Evolutionary conservation across 2,113 vertebrate species (phyloP).

Genomic region (Thunnus thynnus): DNA sequence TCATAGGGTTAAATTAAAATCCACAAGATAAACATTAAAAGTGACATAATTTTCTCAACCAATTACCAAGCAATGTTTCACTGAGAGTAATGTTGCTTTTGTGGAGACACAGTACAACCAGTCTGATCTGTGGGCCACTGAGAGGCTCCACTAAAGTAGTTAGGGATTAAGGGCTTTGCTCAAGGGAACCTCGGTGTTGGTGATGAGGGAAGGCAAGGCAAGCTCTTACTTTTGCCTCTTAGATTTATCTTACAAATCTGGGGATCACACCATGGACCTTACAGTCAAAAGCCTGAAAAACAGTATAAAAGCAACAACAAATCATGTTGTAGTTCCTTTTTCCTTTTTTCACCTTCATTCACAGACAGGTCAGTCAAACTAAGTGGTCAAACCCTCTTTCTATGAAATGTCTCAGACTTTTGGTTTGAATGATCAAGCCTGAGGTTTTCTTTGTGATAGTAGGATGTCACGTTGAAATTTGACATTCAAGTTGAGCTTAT

Average conservation of each 20-base stretch:
- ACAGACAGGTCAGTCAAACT: slow-evolving; percentile 18
- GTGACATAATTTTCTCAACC: too few species aligned
- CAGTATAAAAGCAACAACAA: too few species aligned
- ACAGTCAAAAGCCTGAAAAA: too few species aligned
- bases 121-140: neutral
- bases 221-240: too few species aligned
- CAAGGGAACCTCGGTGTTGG: neutral
- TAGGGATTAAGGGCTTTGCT: neutral
- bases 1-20: too few species aligned
- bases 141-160: neutral
- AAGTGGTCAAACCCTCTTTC: slow-evolving; percentile 3
- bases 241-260: too few species aligned
- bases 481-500: slow-evolving; percentile 18
- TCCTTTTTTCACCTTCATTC: slow-evolving; percentile 7
- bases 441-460: slow-evolving; percentile 29
- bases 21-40: too few species aligned
- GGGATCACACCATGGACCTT: too few species aligned
- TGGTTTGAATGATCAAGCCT: slow-evolving; percentile 18
- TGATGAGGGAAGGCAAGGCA: too few species aligned
- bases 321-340: neutral
- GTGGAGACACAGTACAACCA: neutral
- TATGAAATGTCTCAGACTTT: slow-evolving; percentile 14
- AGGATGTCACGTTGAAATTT: slow-evolving; percentile 24
- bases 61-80: too few species aligned
- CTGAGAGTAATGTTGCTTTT: too few species aligned